Evolutionary conservation across 2,113 vertebrate species (phyloP).

Genomic region (Crotalus viridis): DNA sequence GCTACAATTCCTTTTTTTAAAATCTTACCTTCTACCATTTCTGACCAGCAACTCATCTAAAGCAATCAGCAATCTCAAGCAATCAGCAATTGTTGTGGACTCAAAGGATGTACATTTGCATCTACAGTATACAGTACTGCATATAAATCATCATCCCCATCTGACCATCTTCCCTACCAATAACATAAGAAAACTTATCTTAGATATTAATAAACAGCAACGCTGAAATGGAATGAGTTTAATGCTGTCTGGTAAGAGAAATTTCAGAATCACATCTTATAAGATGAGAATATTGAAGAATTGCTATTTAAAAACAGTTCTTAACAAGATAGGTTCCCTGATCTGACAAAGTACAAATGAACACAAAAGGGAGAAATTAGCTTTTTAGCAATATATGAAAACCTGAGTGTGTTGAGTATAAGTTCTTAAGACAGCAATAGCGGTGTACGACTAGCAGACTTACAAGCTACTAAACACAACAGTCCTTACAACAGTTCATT

Average conservation of each 20-base stretch:
- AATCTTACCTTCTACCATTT: neutral
- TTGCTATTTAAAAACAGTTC: neutral
- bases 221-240: neutral
- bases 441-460: neutral
- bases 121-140: neutral
- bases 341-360: neutral
- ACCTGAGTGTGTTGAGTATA: neutral
- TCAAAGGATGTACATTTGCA: neutral
- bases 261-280: neutral
- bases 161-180: neutral
- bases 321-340: neutral
- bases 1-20: neutral
- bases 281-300: neutral
- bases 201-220: neutral
- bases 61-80: neutral
- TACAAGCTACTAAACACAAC: neutral
- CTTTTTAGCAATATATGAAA: neutral
- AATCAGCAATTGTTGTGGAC: neutral
- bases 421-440: neutral
- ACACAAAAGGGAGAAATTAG: neutral
- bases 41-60: neutral
- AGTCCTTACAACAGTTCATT: neutral
- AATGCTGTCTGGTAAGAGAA: neutral
- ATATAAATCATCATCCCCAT: neutral
- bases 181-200: neutral